phyloP scores from a whole-genome alignment of 2,113 vertebrate species.

The Diphyllodes magnificus region DNA sequence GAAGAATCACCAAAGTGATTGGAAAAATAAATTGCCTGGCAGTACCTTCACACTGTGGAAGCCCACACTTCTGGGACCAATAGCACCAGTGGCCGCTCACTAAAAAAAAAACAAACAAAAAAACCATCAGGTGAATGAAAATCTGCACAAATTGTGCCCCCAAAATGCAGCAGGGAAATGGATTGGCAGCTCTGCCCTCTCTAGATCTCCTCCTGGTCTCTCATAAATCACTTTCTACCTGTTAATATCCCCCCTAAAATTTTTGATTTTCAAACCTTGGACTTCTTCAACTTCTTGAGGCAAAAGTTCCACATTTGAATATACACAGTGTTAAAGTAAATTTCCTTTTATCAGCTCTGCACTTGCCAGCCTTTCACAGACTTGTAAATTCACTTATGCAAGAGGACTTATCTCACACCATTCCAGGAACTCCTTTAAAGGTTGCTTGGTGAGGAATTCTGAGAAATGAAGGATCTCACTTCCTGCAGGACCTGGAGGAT shows the following conservation, averaged over 20 bases:
- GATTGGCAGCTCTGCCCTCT: not conserved
- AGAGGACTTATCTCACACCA: not conserved
- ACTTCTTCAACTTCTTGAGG: not conserved
- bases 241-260: not conserved
- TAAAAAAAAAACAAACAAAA: not conserved
- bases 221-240: not conserved
- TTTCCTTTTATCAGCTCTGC: not conserved
- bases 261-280: not conserved
- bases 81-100: slow-evolving; percentile 47
- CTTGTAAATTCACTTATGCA: not conserved
- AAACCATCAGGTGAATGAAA: not conserved
- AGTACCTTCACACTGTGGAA: slow-evolving; percentile 23
- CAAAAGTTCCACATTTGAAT: not conserved
- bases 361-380: not conserved
- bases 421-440: not conserved
- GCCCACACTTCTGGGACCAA: not conserved
- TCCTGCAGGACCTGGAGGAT: not conserved
- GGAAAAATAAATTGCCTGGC: not conserved
- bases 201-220: not conserved
- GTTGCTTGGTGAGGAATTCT: not conserved
- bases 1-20: fast-evolving
- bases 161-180: not conserved
- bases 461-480: not conserved
- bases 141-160: not conserved
- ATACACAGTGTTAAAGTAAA: not conserved